Conservation (phyloP, 1,140 invertebrate species). For the Aplysia californica region DNA sequence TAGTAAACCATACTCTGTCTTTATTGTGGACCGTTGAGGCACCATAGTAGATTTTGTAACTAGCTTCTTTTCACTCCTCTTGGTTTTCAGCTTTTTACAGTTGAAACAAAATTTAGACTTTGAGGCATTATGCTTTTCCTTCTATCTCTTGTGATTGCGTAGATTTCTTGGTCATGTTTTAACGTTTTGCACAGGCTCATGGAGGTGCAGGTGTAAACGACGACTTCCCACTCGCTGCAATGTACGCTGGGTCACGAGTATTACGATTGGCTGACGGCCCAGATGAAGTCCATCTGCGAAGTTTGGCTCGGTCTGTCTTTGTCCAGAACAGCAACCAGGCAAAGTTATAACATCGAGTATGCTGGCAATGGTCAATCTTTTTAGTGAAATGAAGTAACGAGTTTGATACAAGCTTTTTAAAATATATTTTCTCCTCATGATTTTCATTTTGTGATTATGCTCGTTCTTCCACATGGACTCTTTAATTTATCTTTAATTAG, state of each 20-base stretch:
- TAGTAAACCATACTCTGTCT: no score
- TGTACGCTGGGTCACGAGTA: conserved; percentile 60
- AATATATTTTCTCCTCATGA: background rate
- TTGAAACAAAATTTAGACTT: background rate
- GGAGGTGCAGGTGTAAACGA: conserved; percentile 65
- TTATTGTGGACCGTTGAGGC: no score
- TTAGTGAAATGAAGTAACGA: no score
- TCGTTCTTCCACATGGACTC: background rate
- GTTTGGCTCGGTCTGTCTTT: conserved; percentile 64
- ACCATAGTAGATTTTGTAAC: no score
- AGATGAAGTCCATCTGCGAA: conserved; percentile 68
- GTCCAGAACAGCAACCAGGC: conserved; percentile 39
- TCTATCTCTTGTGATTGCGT: no score
- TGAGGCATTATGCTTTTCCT: no score
- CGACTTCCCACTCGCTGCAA: conserved; percentile 62
- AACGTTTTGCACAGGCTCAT: conserved; percentile 59
- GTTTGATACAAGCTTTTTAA: background rate
- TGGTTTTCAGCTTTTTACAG: background rate
- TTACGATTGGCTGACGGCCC: conserved; percentile 69
- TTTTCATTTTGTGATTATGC: background rate
- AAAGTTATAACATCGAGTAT: conserved; percentile 40
- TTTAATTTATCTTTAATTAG: background rate
- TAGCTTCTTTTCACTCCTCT: background rate
- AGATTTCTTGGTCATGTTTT: no score
- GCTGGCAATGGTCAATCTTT: no score